These are phyloP conservation scores for Parnassius smintheus DNA, from an alignment of 2,888 invertebrate genomes.

Conservation along the genomic window DNA sequence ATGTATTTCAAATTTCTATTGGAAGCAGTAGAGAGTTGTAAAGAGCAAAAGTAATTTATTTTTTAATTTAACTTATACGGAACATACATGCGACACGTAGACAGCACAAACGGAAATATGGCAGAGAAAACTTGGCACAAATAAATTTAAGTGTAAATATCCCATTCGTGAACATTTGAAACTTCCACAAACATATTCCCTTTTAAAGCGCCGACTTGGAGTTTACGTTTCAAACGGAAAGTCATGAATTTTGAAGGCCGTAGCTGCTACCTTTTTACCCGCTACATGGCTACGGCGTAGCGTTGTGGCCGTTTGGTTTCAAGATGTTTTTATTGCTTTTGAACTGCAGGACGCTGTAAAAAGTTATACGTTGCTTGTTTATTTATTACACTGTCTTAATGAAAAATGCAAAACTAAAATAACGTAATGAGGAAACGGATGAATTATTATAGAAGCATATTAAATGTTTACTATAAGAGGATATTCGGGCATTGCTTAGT, in stretches of 20 bases:
- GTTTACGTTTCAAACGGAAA: slow-evolving; percentile 61
- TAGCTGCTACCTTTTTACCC: slow-evolving; percentile 29
- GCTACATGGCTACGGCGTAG: slow-evolving; percentile 39
- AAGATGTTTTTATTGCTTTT: slow-evolving; percentile 21
- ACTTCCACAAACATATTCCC: slow-evolving; percentile 50
- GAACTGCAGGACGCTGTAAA: slow-evolving; percentile 3
- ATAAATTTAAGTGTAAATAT: slow-evolving; percentile 36
- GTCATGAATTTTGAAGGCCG: slow-evolving; percentile 63
- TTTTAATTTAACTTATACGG: slow-evolving; percentile 25
- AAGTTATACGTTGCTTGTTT: slow-evolving; percentile 1
- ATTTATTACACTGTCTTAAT: not conserved
- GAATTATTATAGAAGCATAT: not conserved
- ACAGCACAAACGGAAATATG: slow-evolving; percentile 17
- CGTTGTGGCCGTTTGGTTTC: slow-evolving; percentile 1
- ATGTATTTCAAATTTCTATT: not conserved
- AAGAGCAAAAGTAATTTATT: slow-evolving; percentile 18
- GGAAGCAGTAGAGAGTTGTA: slow-evolving; percentile 1
- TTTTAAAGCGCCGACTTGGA: slow-evolving; percentile 42
- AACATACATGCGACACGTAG: slow-evolving; percentile 5
- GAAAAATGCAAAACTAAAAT: not conserved
- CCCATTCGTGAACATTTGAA: slow-evolving; percentile 42
- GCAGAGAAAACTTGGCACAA: slow-evolving; percentile 20
- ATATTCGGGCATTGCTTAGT: too few species aligned
- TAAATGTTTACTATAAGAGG: too few species aligned
- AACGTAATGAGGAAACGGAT: not conserved